These are phyloP conservation scores for Noctua fimbriata DNA, from an alignment of 2,888 invertebrate species.

Conservation along the genomic window DNA sequence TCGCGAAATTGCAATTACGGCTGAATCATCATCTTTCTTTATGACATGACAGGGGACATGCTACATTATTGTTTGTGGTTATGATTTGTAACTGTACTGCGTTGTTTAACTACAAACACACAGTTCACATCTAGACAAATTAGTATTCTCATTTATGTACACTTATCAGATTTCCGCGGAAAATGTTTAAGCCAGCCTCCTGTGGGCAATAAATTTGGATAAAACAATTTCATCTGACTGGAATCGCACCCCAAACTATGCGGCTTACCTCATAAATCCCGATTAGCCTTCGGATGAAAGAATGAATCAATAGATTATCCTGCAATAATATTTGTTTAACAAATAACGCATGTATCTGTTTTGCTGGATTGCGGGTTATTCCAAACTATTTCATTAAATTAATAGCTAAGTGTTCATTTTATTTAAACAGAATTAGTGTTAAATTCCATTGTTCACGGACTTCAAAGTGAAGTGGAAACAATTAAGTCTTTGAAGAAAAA, in stretches of 20 bases:
- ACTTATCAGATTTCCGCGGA: conserved; percentile 78
- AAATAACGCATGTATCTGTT: conserved; percentile 60
- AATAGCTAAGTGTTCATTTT: conserved; percentile 27
- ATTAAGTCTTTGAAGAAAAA: conserved; percentile 59
- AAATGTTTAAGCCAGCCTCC: conserved; percentile 82
- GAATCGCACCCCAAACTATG: conserved; percentile 84
- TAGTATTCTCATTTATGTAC: conserved; percentile 68
- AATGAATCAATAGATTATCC: conserved; percentile 83
- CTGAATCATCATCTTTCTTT: conserved; percentile 59
- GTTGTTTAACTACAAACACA: conserved; percentile 44
- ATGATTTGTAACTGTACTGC: conserved; percentile 31
- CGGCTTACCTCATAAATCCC: conserved; percentile 84
- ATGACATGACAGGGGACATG: conserved; percentile 28
- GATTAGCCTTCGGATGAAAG: conserved; percentile 82
- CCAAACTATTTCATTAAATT: conserved; percentile 37
- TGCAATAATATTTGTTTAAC: conserved; percentile 77
- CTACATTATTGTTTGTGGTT: conserved; percentile 17
- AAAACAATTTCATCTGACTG: conserved; percentile 86
- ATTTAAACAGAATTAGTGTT: conserved; percentile 27
- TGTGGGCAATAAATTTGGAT: conserved; percentile 86
- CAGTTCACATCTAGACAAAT: conserved; percentile 45
- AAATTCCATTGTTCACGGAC: conserved; percentile 48
- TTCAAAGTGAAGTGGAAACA: conserved; percentile 55
- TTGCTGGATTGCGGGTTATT: conserved; percentile 28
- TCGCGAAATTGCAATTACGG: conserved; percentile 63